These are phyloP conservation scores for Porites divaricata DNA, from an alignment of 92 coral and sea anemone genomes.

Conservation along the genomic window DNA sequence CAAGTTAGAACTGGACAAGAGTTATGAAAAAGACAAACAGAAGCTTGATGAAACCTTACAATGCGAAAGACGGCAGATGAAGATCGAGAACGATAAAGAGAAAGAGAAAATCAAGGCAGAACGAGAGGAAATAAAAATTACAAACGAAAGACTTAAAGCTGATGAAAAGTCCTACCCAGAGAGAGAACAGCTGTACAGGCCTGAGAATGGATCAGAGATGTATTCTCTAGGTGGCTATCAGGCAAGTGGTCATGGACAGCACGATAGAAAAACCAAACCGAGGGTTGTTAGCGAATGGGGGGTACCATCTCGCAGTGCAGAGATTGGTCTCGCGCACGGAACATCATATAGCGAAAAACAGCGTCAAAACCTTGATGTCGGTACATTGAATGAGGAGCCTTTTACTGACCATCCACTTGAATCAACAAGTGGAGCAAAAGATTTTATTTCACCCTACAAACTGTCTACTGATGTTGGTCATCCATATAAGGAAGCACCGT, in stretches of 20 bases:
- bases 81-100: constrained; percentile 67
- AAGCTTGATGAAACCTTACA: constrained; percentile 69
- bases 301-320: background rate
- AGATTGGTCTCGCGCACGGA: background rate
- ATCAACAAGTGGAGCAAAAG: background rate
- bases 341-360: background rate
- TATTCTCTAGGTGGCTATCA: background rate
- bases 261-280: background rate
- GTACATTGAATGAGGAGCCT: background rate
- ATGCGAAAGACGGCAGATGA: constrained; percentile 69
- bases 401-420: background rate
- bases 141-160: constrained; percentile 37
- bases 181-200: background rate
- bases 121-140: constrained; percentile 40
- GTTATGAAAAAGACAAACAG: constrained; percentile 73
- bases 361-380: background rate
- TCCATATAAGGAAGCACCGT: background rate
- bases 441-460: background rate
- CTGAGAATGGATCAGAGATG: background rate
- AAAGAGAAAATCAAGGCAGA: constrained; percentile 70
- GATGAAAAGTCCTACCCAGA: constrained; percentile 58
- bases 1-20: constrained; percentile 76
- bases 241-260: background rate
- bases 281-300: background rate
- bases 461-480: background rate